phyloP scores from a whole-genome alignment of 2,797 vertebrate species.

The Tapera naevia region DNA sequence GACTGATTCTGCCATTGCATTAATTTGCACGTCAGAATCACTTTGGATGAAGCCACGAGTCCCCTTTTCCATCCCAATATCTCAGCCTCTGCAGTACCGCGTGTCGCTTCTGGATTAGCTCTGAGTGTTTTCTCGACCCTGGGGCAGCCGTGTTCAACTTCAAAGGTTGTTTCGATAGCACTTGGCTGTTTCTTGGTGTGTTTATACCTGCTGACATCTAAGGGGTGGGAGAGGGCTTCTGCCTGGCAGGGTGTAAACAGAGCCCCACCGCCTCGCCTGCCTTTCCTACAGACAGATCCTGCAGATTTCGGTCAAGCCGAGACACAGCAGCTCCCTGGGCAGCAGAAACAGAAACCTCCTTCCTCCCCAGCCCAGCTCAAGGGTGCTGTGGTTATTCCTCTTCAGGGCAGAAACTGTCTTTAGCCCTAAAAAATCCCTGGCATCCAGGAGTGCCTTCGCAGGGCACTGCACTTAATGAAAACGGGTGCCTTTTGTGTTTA shows the following conservation, averaged over 20 bases:
- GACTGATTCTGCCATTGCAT: neutral
- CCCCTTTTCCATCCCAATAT: neutral
- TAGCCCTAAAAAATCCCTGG: neutral
- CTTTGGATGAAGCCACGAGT: neutral
- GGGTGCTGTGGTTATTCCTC: neutral
- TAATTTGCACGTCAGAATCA: neutral
- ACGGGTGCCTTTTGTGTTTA: neutral
- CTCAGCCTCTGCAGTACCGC: neutral
- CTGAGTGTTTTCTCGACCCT: conserved; percentile 39
- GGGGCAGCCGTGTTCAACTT: conserved; percentile 19
- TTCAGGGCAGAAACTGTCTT: neutral
- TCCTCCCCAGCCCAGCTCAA: neutral
- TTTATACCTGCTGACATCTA: conserved; percentile 42
- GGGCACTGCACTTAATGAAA: neutral
- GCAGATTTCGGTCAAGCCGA: neutral
- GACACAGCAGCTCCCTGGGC: neutral
- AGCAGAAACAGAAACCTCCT: neutral
- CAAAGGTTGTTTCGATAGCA: conserved; percentile 27
- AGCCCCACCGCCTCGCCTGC: neutral
- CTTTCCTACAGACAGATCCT: conserved; percentile 4
- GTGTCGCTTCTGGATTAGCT: conserved; percentile 26
- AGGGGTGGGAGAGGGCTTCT: conserved; percentile 54
- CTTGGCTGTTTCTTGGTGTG: conserved; percentile 24
- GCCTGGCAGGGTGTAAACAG: conserved; percentile 60
- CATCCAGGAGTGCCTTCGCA: neutral